Evolutionary conservation across 2,113 vertebrate genomes (phyloP).

Genomic region (Camelus dromedarius): DNA sequence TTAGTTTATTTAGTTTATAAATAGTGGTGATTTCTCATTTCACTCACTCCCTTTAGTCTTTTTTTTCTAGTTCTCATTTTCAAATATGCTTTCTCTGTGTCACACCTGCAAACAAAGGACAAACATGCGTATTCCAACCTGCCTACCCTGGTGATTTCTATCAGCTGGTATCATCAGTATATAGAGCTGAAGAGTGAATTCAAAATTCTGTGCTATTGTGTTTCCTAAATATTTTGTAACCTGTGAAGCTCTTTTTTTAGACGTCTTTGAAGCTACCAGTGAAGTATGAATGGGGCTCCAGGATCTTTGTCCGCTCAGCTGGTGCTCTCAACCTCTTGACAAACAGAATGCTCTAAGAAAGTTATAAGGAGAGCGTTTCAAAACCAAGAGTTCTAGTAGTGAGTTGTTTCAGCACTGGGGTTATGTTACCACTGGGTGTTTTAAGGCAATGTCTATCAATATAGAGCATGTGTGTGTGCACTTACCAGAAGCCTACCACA

Average conservation of each 20-base stretch:
- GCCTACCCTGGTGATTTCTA: background rate
- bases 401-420: background rate
- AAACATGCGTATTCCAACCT: background rate
- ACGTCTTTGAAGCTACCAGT: background rate
- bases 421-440: background rate
- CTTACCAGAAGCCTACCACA: background rate
- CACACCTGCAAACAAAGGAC: background rate
- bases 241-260: background rate
- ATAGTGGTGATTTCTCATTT: background rate
- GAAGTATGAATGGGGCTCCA: background rate
- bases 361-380: background rate
- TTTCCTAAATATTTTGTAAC: background rate
- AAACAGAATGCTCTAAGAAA: background rate
- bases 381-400: background rate
- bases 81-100: background rate
- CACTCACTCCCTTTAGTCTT: background rate
- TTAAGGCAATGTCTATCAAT: background rate
- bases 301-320: background rate
- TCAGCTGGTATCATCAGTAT: background rate
- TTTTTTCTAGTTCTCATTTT: background rate
- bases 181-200: background rate
- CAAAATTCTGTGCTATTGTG: background rate
- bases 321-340: background rate
- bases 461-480: accelerated
- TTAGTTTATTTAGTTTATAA: background rate